phyloP scores from a whole-genome alignment of 1,140 invertebrate species.

The Micrasema minimum region DNA sequence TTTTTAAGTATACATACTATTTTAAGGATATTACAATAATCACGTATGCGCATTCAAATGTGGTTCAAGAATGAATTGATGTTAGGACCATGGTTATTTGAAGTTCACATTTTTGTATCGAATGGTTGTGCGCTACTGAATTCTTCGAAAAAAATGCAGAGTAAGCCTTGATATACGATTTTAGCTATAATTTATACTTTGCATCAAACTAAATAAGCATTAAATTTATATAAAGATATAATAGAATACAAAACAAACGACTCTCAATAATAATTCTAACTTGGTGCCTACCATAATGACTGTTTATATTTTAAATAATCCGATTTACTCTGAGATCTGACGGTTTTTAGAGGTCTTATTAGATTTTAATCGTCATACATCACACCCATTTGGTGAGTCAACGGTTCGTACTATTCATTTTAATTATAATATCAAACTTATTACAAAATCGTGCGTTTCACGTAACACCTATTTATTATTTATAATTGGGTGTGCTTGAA shows the following conservation, averaged over 20 bases:
- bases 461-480: too few relatives aligned
- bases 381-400: constrained; percentile 1
- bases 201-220: constrained; percentile 29
- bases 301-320: constrained; percentile 19
- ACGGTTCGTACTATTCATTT: too few relatives aligned
- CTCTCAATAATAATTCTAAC: not conserved
- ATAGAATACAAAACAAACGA: constrained; percentile 32
- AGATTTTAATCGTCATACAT: constrained; percentile 15
- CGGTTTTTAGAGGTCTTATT: constrained; percentile 3
- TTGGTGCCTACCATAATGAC: constrained; percentile 9
- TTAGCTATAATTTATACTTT: constrained; percentile 37
- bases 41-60: too few relatives aligned
- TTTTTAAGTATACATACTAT: too few relatives aligned
- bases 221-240: constrained; percentile 27
- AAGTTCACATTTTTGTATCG: too few relatives aligned
- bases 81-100: too few relatives aligned
- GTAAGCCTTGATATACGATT: constrained; percentile 42
- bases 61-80: too few relatives aligned
- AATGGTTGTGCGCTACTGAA: not conserved
- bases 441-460: too few relatives aligned
- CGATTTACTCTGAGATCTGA: constrained; percentile 10
- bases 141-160: constrained; percentile 7
- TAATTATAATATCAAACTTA: too few relatives aligned
- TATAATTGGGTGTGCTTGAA: too few relatives aligned
- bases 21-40: too few relatives aligned